phyloP scores from a whole-genome alignment of 2,888 invertebrate species.

The Pecten maximus region DNA sequence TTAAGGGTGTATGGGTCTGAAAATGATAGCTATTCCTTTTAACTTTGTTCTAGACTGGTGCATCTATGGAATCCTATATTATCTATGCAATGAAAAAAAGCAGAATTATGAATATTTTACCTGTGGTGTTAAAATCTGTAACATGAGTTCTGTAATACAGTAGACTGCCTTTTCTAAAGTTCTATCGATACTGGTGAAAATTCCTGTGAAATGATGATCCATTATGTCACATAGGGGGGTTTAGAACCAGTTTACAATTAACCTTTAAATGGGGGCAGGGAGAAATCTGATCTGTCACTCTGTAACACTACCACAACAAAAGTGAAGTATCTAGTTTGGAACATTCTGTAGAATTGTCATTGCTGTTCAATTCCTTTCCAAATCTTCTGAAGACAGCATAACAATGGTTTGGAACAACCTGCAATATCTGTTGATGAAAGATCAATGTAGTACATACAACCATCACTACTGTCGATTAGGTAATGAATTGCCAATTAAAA shows the following conservation, averaged over 20 bases:
- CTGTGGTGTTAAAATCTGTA: not conserved
- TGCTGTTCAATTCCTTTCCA: too few species aligned
- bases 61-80: not conserved
- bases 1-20: not conserved
- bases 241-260: not conserved
- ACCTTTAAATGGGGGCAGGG: not conserved
- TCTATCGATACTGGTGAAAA: not conserved
- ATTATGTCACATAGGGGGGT: not conserved
- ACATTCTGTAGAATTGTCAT: too few species aligned
- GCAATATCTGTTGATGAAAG: too few species aligned
- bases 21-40: not conserved
- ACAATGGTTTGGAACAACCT: too few species aligned
- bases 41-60: not conserved
- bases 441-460: too few species aligned
- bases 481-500: too few species aligned
- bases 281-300: not conserved
- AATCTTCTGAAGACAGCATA: too few species aligned
- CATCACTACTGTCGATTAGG: too few species aligned
- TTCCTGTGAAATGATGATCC: not conserved
- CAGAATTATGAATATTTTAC: not conserved
- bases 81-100: not conserved
- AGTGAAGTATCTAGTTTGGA: not conserved
- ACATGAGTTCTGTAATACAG: not conserved
- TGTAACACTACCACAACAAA: not conserved
- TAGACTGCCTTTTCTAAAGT: not conserved